These are phyloP conservation scores for Spea multiplicata DNA, from an alignment of 2,113 vertebrate genomes.

Conservation along the genomic window DNA sequence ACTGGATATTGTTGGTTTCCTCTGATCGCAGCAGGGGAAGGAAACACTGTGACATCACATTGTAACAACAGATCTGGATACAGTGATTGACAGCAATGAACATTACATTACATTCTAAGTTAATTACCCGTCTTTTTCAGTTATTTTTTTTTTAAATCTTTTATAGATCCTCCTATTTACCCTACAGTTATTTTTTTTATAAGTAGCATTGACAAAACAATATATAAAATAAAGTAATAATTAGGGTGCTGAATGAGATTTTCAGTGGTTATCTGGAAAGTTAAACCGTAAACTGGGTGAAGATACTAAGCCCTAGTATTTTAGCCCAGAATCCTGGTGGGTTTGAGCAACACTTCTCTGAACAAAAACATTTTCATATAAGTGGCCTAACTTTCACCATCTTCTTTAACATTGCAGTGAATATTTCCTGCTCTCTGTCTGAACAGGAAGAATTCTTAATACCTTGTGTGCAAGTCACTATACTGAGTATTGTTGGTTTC, in stretches of 20 bases:
- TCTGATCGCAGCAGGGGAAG: conserved; percentile 16
- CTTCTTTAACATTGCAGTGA: no score
- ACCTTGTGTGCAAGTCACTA: neutral
- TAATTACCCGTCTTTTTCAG: conserved; percentile 20
- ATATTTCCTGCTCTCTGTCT: no score
- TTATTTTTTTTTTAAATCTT: conserved; percentile 10
- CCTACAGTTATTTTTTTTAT: neutral
- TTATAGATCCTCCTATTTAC: conserved; percentile 1
- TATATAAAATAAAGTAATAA: neutral
- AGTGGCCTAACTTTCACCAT: no score
- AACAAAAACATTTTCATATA: neutral
- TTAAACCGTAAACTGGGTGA: neutral
- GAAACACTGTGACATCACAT: conserved; percentile 2
- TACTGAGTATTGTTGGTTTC: neutral
- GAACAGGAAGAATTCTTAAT: no score
- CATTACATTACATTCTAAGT: conserved; percentile 27
- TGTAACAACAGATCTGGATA: conserved; percentile 1
- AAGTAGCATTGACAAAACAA: neutral
- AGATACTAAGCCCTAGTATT: neutral
- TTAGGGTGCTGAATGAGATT: neutral
- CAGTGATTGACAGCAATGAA: conserved; percentile 30
- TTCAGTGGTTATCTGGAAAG: conserved; percentile 7
- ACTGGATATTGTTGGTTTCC: neutral
- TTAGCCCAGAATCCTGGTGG: conserved; percentile 17
- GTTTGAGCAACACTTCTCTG: conserved; percentile 29